phyloP scores from a whole-genome alignment of 2,888 invertebrate species.

The Elmis aenea region DNA sequence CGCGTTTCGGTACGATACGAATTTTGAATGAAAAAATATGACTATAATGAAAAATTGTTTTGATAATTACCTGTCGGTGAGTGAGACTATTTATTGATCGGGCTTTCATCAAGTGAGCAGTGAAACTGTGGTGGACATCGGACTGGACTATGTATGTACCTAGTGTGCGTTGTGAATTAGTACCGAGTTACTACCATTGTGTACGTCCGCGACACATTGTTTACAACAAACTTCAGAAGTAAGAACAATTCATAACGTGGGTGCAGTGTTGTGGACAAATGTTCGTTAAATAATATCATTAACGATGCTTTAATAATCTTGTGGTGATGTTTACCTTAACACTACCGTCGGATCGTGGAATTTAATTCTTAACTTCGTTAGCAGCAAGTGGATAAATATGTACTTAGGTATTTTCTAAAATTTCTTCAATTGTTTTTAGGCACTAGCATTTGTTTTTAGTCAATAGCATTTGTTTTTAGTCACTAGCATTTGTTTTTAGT shows the following conservation, averaged over 20 bases:
- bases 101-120: slow-evolving; percentile 23
- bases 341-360: slow-evolving; percentile 12
- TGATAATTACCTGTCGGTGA: slow-evolving; percentile 20
- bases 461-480: too few species aligned
- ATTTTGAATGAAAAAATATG: slow-evolving; percentile 34
- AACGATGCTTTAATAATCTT: slow-evolving; percentile 6
- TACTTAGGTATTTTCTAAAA: slow-evolving; percentile 16
- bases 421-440: too few species aligned
- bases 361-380: slow-evolving; percentile 13
- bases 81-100: slow-evolving; percentile 26
- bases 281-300: slow-evolving; percentile 15
- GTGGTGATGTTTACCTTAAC: slow-evolving; percentile 1
- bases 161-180: slow-evolving; percentile 23
- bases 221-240: slow-evolving; percentile 22
- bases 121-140: slow-evolving; percentile 29
- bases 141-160: slow-evolving; percentile 27
- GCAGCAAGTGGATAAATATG: slow-evolving; percentile 16
- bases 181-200: slow-evolving; percentile 23
- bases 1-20: slow-evolving; percentile 39
- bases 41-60: slow-evolving; percentile 21
- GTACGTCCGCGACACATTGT: slow-evolving; percentile 27
- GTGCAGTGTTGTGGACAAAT: slow-evolving; percentile 13
- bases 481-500: too few species aligned
- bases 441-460: too few species aligned
- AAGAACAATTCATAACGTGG: slow-evolving; percentile 13